Percentiles rank a stretch among this genome's conserved stretches.
phyloP scores from a whole-genome alignment of 1,140 invertebrate species.

The Eumaeus atala region DNA sequence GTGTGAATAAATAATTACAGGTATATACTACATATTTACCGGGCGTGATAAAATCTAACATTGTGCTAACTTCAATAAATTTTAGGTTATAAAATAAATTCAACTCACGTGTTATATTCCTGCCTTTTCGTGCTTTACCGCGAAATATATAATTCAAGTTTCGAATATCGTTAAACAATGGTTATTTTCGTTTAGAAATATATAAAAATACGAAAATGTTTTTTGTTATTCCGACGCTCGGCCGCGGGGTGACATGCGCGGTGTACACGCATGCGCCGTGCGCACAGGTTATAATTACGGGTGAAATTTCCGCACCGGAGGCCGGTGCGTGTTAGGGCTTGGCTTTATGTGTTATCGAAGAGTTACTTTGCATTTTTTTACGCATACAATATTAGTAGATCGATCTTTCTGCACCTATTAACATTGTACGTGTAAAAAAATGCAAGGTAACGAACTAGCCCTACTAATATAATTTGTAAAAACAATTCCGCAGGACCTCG shows the following conservation, averaged over 20 bases:
- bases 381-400: neutral
- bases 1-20: too few species aligned
- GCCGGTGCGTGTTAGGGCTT: constrained; percentile 44
- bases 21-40: too few species aligned
- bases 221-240: constrained; percentile 39
- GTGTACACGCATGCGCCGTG: constrained; percentile 39
- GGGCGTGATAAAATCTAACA: constrained; percentile 31
- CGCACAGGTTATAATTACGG: constrained; percentile 41
- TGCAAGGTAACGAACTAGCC: neutral
- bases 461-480: too few species aligned
- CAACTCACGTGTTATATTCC: neutral
- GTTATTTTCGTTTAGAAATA: constrained; percentile 1
- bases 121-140: neutral
- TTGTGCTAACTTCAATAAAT: constrained; percentile 18
- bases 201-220: constrained; percentile 13
- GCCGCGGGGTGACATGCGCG: constrained; percentile 46
- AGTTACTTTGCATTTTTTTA: too few species aligned
- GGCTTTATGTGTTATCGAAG: constrained; percentile 31
- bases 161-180: neutral
- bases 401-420: neutral
- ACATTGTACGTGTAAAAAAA: neutral
- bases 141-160: neutral
- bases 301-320: constrained; percentile 47
- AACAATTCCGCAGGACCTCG: too few species aligned
- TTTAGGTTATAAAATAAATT: constrained; percentile 13